Percentiles rank a stretch among this genome's conserved stretches.
Conservation (phyloP, 2,797 vertebrate genomes). For the Enteromius viviparus region DNA sequence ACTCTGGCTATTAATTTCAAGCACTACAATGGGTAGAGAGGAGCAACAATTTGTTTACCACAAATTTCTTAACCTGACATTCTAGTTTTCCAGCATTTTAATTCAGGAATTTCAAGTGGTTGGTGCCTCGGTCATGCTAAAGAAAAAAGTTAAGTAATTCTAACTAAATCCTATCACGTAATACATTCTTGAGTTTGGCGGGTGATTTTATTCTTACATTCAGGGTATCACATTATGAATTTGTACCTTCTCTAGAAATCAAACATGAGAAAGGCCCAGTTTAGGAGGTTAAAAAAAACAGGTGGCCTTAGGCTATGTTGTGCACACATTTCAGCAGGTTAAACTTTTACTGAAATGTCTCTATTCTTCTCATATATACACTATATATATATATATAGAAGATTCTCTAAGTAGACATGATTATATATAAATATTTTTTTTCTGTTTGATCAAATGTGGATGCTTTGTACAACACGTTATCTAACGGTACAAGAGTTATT, state of each 20-base stretch:
- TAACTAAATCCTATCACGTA: background rate
- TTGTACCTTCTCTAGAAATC: background rate
- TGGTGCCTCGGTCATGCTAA: background rate
- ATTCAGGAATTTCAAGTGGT: background rate
- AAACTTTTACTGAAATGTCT: background rate
- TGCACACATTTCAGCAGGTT: background rate
- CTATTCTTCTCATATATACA: background rate
- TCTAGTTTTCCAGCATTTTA: background rate
- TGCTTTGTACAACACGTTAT: background rate
- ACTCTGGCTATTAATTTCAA: background rate
- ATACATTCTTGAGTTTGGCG: background rate
- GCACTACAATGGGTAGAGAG: background rate
- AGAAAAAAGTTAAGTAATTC: background rate
- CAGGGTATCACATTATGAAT: background rate
- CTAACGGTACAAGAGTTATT: background rate
- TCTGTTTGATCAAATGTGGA: background rate
- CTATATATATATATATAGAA: no score
- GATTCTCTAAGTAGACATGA: no score
- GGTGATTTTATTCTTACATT: background rate
- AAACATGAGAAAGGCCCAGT: background rate
- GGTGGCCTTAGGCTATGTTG: background rate
- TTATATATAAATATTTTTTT: no score
- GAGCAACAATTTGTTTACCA: background rate
- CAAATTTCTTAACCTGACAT: slow-evolving; percentile 4
- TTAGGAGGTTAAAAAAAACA: background rate